Evolutionary conservation across 64 coral and sea anemone species (phyloP).

Genomic region (Hydrozoanthus tunicans): DNA sequence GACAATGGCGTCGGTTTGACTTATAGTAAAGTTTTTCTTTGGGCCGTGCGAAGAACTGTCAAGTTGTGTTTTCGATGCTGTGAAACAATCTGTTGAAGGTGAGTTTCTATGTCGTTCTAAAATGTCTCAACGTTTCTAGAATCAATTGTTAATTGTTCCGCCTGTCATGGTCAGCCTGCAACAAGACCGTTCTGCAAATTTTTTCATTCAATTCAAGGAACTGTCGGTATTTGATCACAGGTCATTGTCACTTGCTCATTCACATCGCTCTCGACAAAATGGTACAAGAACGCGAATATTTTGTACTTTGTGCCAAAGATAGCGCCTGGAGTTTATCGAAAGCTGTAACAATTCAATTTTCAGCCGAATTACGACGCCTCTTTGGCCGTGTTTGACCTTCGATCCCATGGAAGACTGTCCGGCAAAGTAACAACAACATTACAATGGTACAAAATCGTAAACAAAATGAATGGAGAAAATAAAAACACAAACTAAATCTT

Average conservation of each 20-base stretch:
- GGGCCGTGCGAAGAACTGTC: conserved; percentile 18
- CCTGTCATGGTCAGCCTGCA: not conserved
- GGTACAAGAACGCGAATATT: not conserved
- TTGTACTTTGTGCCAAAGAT: not conserved
- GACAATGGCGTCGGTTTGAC: conserved; percentile 47
- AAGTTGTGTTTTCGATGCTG: conserved; percentile 14
- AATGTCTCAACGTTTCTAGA: not conserved
- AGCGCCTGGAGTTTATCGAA: not conserved
- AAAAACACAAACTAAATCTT: not conserved
- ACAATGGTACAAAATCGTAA: conserved; percentile 64
- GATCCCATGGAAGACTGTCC: conserved; percentile 23
- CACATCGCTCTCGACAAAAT: not conserved
- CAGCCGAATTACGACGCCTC: not conserved
- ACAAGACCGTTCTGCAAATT: not conserved
- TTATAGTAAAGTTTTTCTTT: conserved; percentile 57
- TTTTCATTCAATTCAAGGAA: conserved; percentile 55
- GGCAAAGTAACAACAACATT: conserved; percentile 58
- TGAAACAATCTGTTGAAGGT: conserved; percentile 5
- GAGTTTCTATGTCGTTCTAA: not conserved
- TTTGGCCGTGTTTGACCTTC: conserved; percentile 41
- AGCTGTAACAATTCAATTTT: conserved; percentile 15
- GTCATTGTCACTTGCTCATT: conserved; percentile 36
- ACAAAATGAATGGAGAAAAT: conserved; percentile 56
- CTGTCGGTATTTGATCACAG: conserved; percentile 46
- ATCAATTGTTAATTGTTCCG: not conserved